These are phyloP conservation scores for Forficula auricularia DNA, from an alignment of 1,140 invertebrate genomes.

Conservation along the genomic window DNA sequence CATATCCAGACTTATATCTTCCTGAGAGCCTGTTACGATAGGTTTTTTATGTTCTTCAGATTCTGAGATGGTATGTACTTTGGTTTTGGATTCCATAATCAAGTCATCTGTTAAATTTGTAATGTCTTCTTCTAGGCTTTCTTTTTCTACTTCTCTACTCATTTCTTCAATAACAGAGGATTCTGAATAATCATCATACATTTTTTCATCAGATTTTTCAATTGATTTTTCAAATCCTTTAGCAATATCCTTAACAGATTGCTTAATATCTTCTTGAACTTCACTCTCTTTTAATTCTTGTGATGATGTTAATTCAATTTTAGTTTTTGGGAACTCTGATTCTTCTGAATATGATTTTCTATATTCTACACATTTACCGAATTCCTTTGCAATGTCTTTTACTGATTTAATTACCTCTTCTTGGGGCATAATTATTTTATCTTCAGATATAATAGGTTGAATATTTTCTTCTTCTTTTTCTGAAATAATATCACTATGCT, in stretches of 20 bases:
- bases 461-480: constrained; percentile 25
- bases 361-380: neutral
- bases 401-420: constrained; percentile 1
- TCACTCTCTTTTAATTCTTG: constrained; percentile 1
- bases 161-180: neutral
- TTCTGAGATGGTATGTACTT: neutral
- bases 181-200: neutral
- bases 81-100: constrained; percentile 1
- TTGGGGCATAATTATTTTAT: constrained; percentile 11
- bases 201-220: constrained; percentile 2
- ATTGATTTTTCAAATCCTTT: constrained; percentile 11
- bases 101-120: too few species aligned
- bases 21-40: constrained; percentile 4
- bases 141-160: neutral
- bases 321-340: constrained; percentile 7
- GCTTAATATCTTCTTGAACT: constrained; percentile 10
- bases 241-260: constrained; percentile 10
- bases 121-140: too few species aligned
- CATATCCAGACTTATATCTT: constrained; percentile 12
- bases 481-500: constrained; percentile 23
- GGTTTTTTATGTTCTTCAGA: constrained; percentile 16
- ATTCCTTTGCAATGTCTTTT: constrained; percentile 1
- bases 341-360: too few species aligned
- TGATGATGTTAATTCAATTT: constrained; percentile 7
- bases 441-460: constrained; percentile 21